Base-by-base conservation (phyloP, 2,888 invertebrate genomes). In the Eledona agricola region DNA sequence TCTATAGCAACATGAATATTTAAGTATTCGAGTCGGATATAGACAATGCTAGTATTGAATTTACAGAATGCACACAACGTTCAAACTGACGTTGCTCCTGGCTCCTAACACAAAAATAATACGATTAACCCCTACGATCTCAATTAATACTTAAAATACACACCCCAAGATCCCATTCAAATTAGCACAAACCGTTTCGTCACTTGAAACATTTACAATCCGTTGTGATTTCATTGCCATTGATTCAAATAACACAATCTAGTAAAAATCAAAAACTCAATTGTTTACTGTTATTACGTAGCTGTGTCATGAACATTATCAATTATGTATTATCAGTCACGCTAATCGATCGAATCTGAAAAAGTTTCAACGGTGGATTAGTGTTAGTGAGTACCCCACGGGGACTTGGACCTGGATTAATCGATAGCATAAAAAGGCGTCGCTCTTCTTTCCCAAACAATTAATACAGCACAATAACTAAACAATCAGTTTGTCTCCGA, bases 1-100 rank as follows among this genome's bases (percentile, higher is more conserved):
- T 75, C 75, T 73, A 76, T 76, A 72, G 74, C 68, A 56, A 58
- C 63, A 71, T 76, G 73, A 75, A 77, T 76, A 75, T 74, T 77
- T 77, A 74, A 76, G 67, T 70, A 65, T 65, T 62, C 65, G 64
- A 69, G 68, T 67, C 63, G 67, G 72, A 73, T 74, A 72, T 72
- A 72, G 71, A 74, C 73, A 72, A 73, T 69, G 72, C 68, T 67
- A 72, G 71, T 72, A 72, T 72, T 73, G 72, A 72, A 73, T 73
- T 73, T 70, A 69, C 65, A 63, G 62, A 65, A 62, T 64, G 64
- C 66, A 67, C 66, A 67, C 60, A 62, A 52, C 57, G 60, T 31
- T 43, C 54, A 43, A 43, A 55, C 47, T 56, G 51, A 42, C 51
- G 43, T 56, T 49, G 51, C 51, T 55, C 23, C 55, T 51, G 51